A percentile compares a stretch with the other conserved stretches of the same genome.
These are phyloP conservation scores for Cygnus atratus DNA, from an alignment of 2,113 vertebrate species.

Conservation along the genomic window DNA sequence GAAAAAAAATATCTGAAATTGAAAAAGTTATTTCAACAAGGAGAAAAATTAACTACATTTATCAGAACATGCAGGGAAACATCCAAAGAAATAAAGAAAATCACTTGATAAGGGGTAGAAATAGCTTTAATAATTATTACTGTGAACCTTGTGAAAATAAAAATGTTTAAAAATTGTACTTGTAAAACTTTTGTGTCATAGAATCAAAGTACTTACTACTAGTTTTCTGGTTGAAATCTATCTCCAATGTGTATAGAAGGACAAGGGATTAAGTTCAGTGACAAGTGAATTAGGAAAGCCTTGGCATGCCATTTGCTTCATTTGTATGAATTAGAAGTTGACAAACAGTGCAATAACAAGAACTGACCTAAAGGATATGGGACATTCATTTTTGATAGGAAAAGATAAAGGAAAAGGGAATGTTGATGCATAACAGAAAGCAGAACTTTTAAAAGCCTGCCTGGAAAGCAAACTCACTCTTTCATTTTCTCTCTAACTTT, in stretches of 20 bases:
- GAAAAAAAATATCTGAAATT: neutral
- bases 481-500: neutral
- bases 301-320: neutral
- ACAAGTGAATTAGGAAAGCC: neutral
- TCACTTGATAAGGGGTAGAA: neutral
- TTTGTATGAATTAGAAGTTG: neutral
- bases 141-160: neutral
- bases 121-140: neutral
- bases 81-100: neutral
- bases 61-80: neutral
- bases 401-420: neutral
- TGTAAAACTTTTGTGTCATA: neutral
- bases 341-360: neutral
- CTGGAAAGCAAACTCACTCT: neutral
- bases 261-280: neutral
- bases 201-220: neutral
- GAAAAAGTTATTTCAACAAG: neutral
- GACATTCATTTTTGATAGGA: neutral
- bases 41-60: neutral
- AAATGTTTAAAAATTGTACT: neutral
- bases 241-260: neutral
- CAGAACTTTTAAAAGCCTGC: neutral
- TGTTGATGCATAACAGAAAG: neutral
- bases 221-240: neutral
- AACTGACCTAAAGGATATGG: neutral